Base-by-base conservation (phyloP, 2,797 vertebrate species). In the Dendrocincla fuliginosa region DNA sequence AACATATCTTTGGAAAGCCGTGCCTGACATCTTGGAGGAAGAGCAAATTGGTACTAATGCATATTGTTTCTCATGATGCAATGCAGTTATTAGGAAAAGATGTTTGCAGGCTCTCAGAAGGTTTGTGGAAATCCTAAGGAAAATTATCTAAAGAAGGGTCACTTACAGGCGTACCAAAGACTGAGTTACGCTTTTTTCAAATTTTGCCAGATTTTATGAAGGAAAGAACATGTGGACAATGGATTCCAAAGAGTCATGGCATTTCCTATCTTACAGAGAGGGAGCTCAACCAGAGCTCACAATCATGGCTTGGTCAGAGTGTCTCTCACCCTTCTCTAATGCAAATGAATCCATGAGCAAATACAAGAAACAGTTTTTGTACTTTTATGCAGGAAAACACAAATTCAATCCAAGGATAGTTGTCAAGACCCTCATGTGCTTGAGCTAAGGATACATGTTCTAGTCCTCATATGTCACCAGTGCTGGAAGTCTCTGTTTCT, bases 11-110 rank as follows among this genome's bases (percentile, higher is more conserved):
- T 77, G 84, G 76, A 94, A 87, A 95, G 59, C 41, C 63, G 44
- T 1, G 10, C 52, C 59, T 87, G 88, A 78, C 6, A 1, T 50
- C 64, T 86, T 57, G 9, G 68, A 64, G 60, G 65, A 78, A 88
- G 61, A 86, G 50, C 56, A 90, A 94, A 86, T 93, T 63, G 50
- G 32, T 84, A 76, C 28, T 84, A 90, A 77, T 52, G 42, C n/a
- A 33, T 63, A 41, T 28, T 74, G 78, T 19, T 76, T 20, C 44
- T 74, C 57, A 11, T 37, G 81, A 79, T 67, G 83, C 68, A 78
- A 81, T 41, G 33, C 47, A 60, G 7, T 91, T 84, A 84, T 90
- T 88, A 76, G 65, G 47, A 94, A 82, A 94, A 95, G 44, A 69
- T 82, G 74, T 90, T 70, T 63, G 25, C 44, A 76, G 67, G 59